Base-by-base conservation (phyloP, 2,888 invertebrate species). In the Glomeris marginata region DNA sequence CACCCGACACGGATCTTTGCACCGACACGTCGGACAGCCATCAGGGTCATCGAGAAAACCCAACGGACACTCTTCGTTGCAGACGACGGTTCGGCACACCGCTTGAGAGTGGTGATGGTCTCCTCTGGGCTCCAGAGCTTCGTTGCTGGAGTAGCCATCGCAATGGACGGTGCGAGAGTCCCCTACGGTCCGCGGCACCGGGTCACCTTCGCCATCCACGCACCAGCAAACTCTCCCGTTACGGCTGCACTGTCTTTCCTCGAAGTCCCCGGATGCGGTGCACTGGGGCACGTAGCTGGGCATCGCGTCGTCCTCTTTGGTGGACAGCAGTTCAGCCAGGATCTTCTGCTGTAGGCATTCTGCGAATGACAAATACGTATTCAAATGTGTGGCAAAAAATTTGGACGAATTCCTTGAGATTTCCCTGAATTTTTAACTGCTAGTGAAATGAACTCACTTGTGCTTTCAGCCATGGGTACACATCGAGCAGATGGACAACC, bases 161-260 rank as follows among this genome's bases (percentile, higher is more conserved):
- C 87, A 87, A 50, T 77, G 72, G 1, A 84, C 80, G 47, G 72
- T 72, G 11, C 75, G 74, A 0, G 83, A 75, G 0, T 84, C 78
- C 1, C 84, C 85, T 81, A 87, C 85, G 2, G 83, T 77, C 1
- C 82, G 81, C 46, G 77, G 76, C 33, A 82, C 72, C 63, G 86
- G 86, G 61, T 80, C 76, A 1, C 87, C 87, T 18, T 46, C 34
- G 0, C 68, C 64, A 63, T 84, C 82, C 1, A 87, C 87, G 62
- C 87, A 87, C 87, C 87, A 87, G 64, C 87, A 87, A 56, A 87
- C 84, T 22, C 85, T 66, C 22, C 82, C 84, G 64, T 87, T 87
- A 50, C 85, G 74, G 1, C 85, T 86, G 64, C 87, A 87, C 61
- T 87, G 87, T 54, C 73, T 75, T 0, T 78, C 73, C 28, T 78